phyloP scores from a whole-genome alignment of 1,140 invertebrate genomes.

The Habropoda laboriosa region DNA sequence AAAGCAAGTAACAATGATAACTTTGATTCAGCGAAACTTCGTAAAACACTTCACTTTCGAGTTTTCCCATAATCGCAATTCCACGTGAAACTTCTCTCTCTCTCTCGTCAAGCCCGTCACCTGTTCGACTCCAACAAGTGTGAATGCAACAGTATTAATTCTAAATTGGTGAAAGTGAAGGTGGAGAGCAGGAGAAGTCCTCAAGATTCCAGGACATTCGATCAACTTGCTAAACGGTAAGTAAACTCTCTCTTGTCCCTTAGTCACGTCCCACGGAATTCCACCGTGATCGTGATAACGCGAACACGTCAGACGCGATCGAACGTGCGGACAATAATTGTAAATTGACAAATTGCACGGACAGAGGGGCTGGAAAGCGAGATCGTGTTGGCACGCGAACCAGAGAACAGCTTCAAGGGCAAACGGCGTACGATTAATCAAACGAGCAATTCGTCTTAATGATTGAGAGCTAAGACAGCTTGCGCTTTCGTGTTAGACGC shows the following conservation, averaged over 20 bases:
- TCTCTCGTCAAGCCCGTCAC: no score
- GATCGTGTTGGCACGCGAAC: constrained; percentile 28
- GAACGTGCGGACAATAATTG: constrained; percentile 17
- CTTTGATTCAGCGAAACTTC: no score
- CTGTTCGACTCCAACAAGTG: no score
- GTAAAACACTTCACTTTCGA: no score
- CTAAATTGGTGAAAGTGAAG: neutral
- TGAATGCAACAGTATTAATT: no score
- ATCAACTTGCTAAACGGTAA: neutral
- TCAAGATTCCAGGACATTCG: neutral
- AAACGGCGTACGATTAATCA: constrained; percentile 71
- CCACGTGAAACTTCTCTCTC: no score
- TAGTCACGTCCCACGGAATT: neutral
- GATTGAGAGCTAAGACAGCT: constrained; percentile 61
- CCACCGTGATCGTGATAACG: neutral
- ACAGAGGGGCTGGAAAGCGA: constrained; percentile 24
- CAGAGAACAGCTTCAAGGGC: constrained; percentile 56
- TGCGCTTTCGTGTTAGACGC: constrained; percentile 49
- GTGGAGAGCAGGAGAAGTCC: neutral
- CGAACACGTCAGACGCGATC: neutral
- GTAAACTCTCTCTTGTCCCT: neutral
- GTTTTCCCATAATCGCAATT: no score
- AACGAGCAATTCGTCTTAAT: constrained; percentile 72
- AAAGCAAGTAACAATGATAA: no score
- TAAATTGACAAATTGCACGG: constrained; percentile 50